Evolutionary conservation across 2,113 vertebrate species (phyloP).

Genomic region (Tyrannus savana): DNA sequence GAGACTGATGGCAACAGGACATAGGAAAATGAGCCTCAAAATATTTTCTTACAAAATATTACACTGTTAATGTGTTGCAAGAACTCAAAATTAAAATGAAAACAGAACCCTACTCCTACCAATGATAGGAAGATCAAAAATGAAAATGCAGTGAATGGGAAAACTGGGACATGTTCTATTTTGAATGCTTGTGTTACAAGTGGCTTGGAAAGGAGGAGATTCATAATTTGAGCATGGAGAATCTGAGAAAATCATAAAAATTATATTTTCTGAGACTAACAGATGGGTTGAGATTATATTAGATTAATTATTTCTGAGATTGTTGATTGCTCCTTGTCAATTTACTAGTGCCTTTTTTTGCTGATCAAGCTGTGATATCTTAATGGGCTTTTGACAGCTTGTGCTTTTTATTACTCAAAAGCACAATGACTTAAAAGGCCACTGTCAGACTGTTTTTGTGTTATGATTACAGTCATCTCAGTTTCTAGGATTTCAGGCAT

Average conservation of each 20-base stretch:
- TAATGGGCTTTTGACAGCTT: background rate
- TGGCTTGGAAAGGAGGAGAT: background rate
- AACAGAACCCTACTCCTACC: background rate
- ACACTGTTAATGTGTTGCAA: background rate
- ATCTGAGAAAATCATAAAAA: background rate
- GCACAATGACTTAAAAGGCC: background rate
- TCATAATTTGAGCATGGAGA: background rate
- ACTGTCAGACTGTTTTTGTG: background rate
- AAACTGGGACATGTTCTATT: rapidly evolving
- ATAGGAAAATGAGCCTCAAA: background rate
- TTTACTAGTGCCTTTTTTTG: background rate
- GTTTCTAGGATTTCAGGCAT: background rate
- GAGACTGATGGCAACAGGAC: background rate
- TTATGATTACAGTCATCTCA: background rate
- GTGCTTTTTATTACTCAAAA: background rate
- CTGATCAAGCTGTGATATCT: background rate
- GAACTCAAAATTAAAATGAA: background rate
- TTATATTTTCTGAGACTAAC: background rate
- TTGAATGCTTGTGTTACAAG: background rate
- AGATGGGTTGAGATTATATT: background rate
- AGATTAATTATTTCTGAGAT: background rate
- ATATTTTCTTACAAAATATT: background rate
- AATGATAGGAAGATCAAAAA: background rate
- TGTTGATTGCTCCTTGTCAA: background rate
- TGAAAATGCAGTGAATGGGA: background rate